Evolutionary conservation across 1,140 invertebrate species (phyloP).

Genomic region (Sipha flava): DNA sequence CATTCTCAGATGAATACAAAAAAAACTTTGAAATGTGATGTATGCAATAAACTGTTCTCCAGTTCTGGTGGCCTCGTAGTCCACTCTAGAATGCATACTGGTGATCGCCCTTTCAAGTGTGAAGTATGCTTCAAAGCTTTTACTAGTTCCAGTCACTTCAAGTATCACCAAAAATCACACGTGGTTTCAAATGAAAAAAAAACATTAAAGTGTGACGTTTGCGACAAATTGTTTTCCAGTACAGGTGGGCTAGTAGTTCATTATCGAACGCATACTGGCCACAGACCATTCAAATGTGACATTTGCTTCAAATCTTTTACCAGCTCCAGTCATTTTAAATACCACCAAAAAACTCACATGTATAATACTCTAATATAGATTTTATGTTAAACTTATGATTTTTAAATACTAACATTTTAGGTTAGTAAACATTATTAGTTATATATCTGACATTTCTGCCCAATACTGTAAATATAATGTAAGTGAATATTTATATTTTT

Average conservation of each 20-base stretch:
- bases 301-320: conserved; percentile 34
- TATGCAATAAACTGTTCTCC: conserved; percentile 34
- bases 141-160: conserved; percentile 11
- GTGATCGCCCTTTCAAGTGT: conserved; percentile 57
- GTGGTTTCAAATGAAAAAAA: conserved; percentile 46
- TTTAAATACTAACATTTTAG: background rate
- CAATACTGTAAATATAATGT: background rate
- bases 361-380: background rate
- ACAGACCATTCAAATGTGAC: conserved; percentile 34
- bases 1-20: conserved; percentile 43
- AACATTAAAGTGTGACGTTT: conserved; percentile 50
- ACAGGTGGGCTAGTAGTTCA: conserved; percentile 16
- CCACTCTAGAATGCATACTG: conserved; percentile 59
- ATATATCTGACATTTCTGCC: background rate
- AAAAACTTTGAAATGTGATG: conserved; percentile 53
- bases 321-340: conserved; percentile 18
- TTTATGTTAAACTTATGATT: too few relatives aligned
- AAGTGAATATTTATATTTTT: background rate
- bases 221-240: conserved; percentile 33
- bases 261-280: conserved; percentile 33
- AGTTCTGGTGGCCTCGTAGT: conserved; percentile 5
- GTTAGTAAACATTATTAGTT: background rate
- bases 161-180: conserved; percentile 31
- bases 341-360: conserved; percentile 10
- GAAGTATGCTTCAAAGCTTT: conserved; percentile 34